Percentiles rank a stretch among this genome's conserved stretches.
Evolutionary conservation across 2,888 invertebrate species (phyloP).

Genomic region (Cyaniris semiargus): DNA sequence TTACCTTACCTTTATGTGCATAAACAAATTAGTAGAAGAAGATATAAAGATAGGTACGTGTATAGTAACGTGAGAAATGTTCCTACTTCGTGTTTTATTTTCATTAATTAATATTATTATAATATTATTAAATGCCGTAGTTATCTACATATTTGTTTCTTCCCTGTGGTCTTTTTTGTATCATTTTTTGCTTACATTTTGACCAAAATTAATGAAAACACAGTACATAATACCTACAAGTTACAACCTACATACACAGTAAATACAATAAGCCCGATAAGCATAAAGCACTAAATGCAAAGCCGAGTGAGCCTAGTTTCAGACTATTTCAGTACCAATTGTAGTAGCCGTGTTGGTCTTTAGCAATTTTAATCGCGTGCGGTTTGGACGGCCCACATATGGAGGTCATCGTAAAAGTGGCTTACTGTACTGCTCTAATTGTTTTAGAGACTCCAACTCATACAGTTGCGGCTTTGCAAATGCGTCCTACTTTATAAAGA

Average conservation of each 20-base stretch:
- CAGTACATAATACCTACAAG: neutral
- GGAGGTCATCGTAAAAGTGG: conserved; percentile 66
- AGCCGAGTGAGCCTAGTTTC: conserved; percentile 48
- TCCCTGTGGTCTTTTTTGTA: too few relatives aligned
- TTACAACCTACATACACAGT: neutral
- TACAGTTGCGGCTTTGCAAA: conserved; percentile 47
- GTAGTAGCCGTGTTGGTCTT: conserved; percentile 59
- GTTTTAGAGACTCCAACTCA: conserved; percentile 65
- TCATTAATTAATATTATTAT: too few relatives aligned
- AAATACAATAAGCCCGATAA: neutral
- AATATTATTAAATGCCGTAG: too few relatives aligned
- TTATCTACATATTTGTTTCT: too few relatives aligned
- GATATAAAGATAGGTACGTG: too few relatives aligned
- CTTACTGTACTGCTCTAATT: conserved; percentile 61
- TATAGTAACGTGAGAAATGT: too few relatives aligned
- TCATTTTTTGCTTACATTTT: too few relatives aligned
- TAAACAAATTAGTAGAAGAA: neutral
- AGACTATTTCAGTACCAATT: conserved; percentile 45
- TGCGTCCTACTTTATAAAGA: conserved; percentile 10
- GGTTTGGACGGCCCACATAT: conserved; percentile 73
- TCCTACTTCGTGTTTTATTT: too few relatives aligned
- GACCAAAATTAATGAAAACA: too few relatives aligned
- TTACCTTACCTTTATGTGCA: neutral
- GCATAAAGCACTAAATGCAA: neutral
- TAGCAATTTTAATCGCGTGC: conserved; percentile 66